phyloP scores from a whole-genome alignment of 1,140 invertebrate genomes.

The Babylonia areolata region DNA sequence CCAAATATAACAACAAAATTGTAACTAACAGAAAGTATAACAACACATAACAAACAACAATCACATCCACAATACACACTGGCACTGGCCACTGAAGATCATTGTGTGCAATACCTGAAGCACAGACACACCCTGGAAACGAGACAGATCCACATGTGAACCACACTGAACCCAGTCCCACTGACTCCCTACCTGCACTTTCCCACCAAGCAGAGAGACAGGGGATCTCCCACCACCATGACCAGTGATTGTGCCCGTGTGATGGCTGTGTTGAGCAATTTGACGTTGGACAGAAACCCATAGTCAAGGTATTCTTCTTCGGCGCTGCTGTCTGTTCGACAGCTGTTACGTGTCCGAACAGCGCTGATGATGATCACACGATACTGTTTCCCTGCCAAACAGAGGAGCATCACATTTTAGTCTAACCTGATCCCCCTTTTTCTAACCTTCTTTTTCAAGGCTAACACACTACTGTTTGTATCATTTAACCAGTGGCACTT shows the following conservation, averaged over 20 bases:
- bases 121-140: too few species aligned
- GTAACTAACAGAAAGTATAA: too few species aligned
- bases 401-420: neutral
- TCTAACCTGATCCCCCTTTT: too few species aligned
- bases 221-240: slow-evolving; percentile 90
- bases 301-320: slow-evolving; percentile 84
- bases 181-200: slow-evolving; percentile 81
- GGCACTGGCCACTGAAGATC: too few species aligned
- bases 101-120: too few species aligned
- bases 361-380: slow-evolving; percentile 90
- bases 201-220: slow-evolving; percentile 89
- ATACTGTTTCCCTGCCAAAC: slow-evolving; percentile 85
- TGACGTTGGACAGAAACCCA: slow-evolving; percentile 90
- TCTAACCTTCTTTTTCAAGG: too few species aligned
- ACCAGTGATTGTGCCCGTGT: slow-evolving; percentile 91
- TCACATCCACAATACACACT: too few species aligned
- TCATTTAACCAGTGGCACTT: too few species aligned
- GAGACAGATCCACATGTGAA: too few species aligned
- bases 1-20: too few species aligned
- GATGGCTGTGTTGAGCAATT: slow-evolving; percentile 90
- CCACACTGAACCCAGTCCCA: neutral
- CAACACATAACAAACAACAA: too few species aligned
- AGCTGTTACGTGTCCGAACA: slow-evolving; percentile 86
- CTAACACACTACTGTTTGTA: too few species aligned
- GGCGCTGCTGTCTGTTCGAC: slow-evolving; percentile 74